Evolutionary conservation across 2,888 invertebrate species (phyloP).

Genomic region (Noctua comes): DNA sequence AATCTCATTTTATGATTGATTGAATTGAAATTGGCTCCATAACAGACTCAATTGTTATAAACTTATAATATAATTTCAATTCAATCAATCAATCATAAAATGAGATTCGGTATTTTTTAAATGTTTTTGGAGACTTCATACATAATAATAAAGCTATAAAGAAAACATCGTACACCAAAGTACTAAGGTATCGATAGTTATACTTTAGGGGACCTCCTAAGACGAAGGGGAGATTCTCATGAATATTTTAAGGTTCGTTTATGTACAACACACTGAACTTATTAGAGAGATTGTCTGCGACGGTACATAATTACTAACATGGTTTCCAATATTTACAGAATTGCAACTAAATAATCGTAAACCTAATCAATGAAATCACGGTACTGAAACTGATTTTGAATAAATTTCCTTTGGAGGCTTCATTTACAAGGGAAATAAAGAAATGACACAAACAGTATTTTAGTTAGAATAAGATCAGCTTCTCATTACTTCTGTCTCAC

Average conservation of each 20-base stretch:
- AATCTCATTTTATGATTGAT: too few species aligned
- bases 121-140: not conserved
- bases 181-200: slow-evolving; percentile 5
- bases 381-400: not conserved
- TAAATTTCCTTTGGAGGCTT: not conserved
- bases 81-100: not conserved
- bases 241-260: slow-evolving; percentile 78
- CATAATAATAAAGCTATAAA: not conserved
- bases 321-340: not conserved
- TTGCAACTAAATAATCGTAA: not conserved
- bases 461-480: too few species aligned
- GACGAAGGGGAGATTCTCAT: slow-evolving; percentile 74
- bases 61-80: not conserved
- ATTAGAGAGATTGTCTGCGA: slow-evolving; percentile 27
- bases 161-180: not conserved
- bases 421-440: not conserved
- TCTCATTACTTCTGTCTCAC: not conserved
- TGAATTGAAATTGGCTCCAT: too few species aligned
- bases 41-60: not conserved
- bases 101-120: not conserved
- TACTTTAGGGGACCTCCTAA: slow-evolving; percentile 58
- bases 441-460: not conserved
- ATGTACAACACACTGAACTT: slow-evolving; percentile 67
- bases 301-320: not conserved
- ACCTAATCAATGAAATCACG: not conserved